A percentile compares a stretch with the other conserved stretches of the same genome.
phyloP scores from a whole-genome alignment of 2,797 vertebrate genomes.

The Streptopelia turtur region DNA sequence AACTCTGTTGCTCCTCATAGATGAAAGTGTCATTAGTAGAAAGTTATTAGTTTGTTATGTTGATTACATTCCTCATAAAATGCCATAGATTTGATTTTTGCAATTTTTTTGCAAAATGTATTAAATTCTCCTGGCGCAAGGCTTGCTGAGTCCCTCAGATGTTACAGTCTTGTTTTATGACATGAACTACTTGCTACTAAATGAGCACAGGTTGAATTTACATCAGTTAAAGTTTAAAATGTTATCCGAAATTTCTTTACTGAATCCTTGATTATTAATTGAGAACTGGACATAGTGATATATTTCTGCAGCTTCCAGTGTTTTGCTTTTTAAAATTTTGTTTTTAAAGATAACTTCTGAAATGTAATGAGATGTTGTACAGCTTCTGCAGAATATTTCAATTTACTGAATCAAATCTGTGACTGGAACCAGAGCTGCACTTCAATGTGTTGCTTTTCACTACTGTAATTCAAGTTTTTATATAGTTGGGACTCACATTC shows the following conservation, averaged over 20 bases:
- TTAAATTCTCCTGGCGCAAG: neutral
- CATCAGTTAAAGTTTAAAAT: neutral
- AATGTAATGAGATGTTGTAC: neutral
- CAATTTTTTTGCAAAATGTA: neutral
- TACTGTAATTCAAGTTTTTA: neutral
- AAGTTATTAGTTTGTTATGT: neutral
- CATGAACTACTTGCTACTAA: neutral
- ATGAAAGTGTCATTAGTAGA: neutral
- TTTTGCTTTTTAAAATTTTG: neutral
- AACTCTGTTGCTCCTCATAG: neutral
- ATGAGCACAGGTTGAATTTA: neutral
- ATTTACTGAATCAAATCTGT: neutral
- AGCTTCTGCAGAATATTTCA: neutral
- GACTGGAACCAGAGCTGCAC: neutral
- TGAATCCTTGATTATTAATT: neutral
- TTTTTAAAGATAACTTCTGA: neutral
- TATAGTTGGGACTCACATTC: neutral
- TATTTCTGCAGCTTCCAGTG: neutral
- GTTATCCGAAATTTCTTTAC: neutral
- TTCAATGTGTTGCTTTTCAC: neutral
- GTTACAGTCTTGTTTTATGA: neutral
- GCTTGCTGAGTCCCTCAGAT: neutral
- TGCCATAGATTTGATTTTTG: neutral
- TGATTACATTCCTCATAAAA: neutral
- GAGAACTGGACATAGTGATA: neutral